These are phyloP conservation scores for Cephus rjabovi DNA, from an alignment of 2,888 invertebrate species.

Conservation along the genomic window DNA sequence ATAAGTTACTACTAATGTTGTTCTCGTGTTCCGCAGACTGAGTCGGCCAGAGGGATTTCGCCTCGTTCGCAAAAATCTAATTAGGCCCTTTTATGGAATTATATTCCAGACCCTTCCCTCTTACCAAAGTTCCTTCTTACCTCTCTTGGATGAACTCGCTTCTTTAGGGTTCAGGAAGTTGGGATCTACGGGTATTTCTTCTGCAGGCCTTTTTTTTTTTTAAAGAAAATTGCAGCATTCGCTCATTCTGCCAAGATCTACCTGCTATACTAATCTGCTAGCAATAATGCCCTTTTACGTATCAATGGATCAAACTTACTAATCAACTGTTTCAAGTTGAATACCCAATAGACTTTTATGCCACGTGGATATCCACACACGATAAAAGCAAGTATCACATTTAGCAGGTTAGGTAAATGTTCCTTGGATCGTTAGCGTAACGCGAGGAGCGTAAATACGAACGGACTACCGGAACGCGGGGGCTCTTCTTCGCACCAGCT, in stretches of 20 bases:
- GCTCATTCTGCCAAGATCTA: neutral
- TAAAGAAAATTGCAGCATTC: neutral
- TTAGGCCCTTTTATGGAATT: conserved; percentile 35
- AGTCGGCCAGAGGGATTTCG: conserved; percentile 36
- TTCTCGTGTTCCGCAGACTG: conserved; percentile 57
- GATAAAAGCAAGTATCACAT: neutral
- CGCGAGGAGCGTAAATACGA: conserved; percentile 2
- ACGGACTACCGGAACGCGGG: conserved; percentile 9
- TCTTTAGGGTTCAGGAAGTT: neutral
- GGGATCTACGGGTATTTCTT: neutral
- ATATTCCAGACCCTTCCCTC: conserved; percentile 9
- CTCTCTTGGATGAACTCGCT: neutral
- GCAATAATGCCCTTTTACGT: neutral
- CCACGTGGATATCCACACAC: neutral
- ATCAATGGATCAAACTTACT: neutral
- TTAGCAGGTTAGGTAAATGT: neutral
- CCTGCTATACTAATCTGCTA: neutral
- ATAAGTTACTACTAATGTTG: conserved; percentile 66
- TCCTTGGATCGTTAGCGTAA: neutral
- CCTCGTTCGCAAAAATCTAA: conserved; percentile 37
- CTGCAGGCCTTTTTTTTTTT: neutral
- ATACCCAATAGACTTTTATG: neutral
- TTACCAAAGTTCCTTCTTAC: neutral
- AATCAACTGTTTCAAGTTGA: neutral
- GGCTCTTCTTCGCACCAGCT: conserved; percentile 24